phyloP scores from a whole-genome alignment of 2,113 vertebrate species.

The Raja brachyura region DNA sequence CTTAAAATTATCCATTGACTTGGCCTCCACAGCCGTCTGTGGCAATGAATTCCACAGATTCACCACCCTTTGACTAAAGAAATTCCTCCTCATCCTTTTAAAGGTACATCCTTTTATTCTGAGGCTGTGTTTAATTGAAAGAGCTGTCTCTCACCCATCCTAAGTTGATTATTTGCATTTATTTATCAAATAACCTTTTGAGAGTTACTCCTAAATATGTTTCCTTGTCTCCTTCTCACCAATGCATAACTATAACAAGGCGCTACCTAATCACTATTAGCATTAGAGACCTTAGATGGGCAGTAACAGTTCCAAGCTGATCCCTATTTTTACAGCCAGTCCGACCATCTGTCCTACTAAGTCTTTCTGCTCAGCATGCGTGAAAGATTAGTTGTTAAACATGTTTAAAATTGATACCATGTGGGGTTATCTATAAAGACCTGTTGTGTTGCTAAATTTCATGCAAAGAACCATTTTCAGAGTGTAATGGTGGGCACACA shows the following conservation, averaged over 20 bases:
- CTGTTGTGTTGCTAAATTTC: conserved; percentile 55
- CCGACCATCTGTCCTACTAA: conserved; percentile 61
- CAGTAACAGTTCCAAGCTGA: conserved; percentile 56
- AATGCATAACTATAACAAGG: neutral
- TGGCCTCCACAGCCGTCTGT: too few relatives aligned
- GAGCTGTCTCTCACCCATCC: too few relatives aligned
- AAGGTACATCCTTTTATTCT: too few relatives aligned
- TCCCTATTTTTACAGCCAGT: conserved; percentile 58
- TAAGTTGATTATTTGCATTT: neutral
- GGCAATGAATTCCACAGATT: too few relatives aligned
- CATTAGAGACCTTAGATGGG: conserved; percentile 64
- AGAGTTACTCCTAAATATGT: neutral
- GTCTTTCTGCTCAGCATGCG: conserved; percentile 51
- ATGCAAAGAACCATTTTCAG: conserved; percentile 51
- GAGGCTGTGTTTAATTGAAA: too few relatives aligned
- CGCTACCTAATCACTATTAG: conserved; percentile 57
- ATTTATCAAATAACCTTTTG: neutral
- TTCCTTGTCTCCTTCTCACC: neutral
- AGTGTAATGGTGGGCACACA: conserved; percentile 43
- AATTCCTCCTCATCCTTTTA: too few relatives aligned
- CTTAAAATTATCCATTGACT: too few relatives aligned
- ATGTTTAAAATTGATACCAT: conserved; percentile 53
- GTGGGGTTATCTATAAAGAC: conserved; percentile 52
- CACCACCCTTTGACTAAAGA: too few relatives aligned
- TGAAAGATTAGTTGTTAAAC: conserved; percentile 57